Percentiles rank a stretch among this genome's conserved stretches.
Evolutionary conservation across 2,888 invertebrate genomes (phyloP).

Genomic region (Pseudococcus jackbeardsleyi): DNA sequence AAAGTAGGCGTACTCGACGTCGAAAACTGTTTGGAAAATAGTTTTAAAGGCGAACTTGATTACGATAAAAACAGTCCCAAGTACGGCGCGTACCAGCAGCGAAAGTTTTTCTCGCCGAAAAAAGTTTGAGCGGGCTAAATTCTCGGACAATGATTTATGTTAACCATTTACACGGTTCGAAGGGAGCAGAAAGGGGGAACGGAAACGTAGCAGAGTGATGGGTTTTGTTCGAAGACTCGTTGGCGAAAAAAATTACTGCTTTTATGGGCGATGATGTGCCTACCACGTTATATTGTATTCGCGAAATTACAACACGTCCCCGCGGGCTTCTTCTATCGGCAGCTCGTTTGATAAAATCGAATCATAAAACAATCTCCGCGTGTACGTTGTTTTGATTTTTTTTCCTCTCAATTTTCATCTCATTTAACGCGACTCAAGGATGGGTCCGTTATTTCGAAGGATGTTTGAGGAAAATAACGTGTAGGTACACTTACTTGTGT

Average conservation of each 20-base stretch:
- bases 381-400: not conserved
- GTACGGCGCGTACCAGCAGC: not conserved
- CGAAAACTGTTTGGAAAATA: not conserved
- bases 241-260: not conserved
- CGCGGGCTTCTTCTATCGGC: not conserved
- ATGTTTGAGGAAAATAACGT: not conserved
- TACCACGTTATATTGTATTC: not conserved
- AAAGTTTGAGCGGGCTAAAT: not conserved
- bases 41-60: not conserved
- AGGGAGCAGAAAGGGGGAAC: not conserved
- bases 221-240: not conserved
- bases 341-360: not conserved
- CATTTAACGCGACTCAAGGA: not conserved
- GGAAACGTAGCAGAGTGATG: not conserved
- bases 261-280: not conserved
- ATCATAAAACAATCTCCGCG: not conserved
- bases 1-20: not conserved
- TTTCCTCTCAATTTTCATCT: not conserved
- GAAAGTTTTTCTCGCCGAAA: not conserved
- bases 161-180: not conserved
- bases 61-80: not conserved
- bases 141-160: not conserved
- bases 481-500: too few relatives aligned
- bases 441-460: not conserved
- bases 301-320: not conserved